Percentiles rank a stretch among this genome's conserved stretches.
phyloP scores from a whole-genome alignment of 2,888 invertebrate genomes.

The Rotaria macrura region DNA sequence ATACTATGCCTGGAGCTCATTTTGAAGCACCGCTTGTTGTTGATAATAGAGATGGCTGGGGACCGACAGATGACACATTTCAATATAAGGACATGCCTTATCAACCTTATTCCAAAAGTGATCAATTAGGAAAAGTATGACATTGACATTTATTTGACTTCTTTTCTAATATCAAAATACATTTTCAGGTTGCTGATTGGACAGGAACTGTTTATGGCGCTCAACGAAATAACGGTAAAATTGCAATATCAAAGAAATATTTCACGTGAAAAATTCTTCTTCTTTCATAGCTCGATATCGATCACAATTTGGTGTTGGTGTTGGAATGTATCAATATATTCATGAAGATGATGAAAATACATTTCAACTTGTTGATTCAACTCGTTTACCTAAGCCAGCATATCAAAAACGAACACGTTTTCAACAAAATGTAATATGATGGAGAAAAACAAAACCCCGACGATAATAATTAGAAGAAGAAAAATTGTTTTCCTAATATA shows the following conservation, averaged over 20 bases:
- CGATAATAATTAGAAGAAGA: too few relatives aligned
- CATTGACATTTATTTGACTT: background rate
- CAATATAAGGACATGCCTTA: slow-evolving; percentile 93
- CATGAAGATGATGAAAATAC: slow-evolving; percentile 97
- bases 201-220: slow-evolving; percentile 82
- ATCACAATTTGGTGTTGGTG: slow-evolving; percentile 52
- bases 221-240: slow-evolving; percentile 65
- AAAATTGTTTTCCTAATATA: too few relatives aligned
- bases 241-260: background rate
- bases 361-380: slow-evolving; percentile 92
- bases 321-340: slow-evolving; percentile 91
- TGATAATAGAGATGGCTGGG: slow-evolving; percentile 77
- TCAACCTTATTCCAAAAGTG: slow-evolving; percentile 96
- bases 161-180: background rate
- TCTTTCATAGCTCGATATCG: slow-evolving; percentile 41
- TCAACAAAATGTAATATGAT: slow-evolving; percentile 27
- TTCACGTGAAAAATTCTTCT: background rate
- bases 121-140: slow-evolving; percentile 82
- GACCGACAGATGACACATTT: slow-evolving; percentile 83
- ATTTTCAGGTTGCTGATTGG: slow-evolving; percentile 71
- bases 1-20: slow-evolving; percentile 17
- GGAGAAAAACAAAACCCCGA: too few relatives aligned
- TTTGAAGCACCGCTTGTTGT: slow-evolving; percentile 39
- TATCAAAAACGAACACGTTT: slow-evolving; percentile 30
- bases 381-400: slow-evolving; percentile 43